A percentile compares a stretch with the other conserved stretches of the same genome.
Conservation (phyloP, 1,140 invertebrate species). For the Cydia amplana region DNA sequence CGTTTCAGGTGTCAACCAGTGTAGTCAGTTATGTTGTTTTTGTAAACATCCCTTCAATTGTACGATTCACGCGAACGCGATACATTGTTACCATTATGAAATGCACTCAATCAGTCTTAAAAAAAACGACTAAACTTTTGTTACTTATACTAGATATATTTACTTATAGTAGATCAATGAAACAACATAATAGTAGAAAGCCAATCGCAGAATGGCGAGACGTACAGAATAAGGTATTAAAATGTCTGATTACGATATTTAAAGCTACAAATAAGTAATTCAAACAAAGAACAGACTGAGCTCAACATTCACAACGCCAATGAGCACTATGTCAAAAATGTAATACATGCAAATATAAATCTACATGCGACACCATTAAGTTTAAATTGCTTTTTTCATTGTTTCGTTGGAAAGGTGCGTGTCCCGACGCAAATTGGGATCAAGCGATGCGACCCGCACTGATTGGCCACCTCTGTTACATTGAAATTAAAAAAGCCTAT, state of each 20-base stretch:
- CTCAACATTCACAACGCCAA: background rate
- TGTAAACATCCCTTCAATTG: too few relatives aligned
- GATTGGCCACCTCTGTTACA: conserved; percentile 7
- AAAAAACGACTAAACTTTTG: too few relatives aligned
- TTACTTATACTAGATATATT: too few relatives aligned
- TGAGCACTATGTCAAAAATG: background rate
- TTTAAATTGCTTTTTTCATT: conserved; percentile 25
- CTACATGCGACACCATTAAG: background rate
- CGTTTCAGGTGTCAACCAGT: too few relatives aligned
- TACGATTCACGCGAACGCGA: too few relatives aligned
- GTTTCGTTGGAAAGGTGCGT: background rate
- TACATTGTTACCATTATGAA: too few relatives aligned
- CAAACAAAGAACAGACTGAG: background rate
- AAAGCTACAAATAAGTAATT: background rate
- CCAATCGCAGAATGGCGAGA: too few relatives aligned
- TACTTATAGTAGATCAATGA: too few relatives aligned
- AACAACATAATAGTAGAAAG: too few relatives aligned
- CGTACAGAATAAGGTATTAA: too few relatives aligned
- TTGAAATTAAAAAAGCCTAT: background rate
- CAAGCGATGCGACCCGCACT: conserved; percentile 21
- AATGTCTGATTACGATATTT: background rate
- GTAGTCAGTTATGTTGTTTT: too few relatives aligned
- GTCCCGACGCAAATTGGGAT: conserved; percentile 21
- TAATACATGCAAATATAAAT: background rate
- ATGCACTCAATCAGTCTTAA: too few relatives aligned